Evolutionary conservation across 1,140 invertebrate species (phyloP), one percentile per base, ranked within the genome.

Genomic region (Drosophila micromelanica): DNA sequence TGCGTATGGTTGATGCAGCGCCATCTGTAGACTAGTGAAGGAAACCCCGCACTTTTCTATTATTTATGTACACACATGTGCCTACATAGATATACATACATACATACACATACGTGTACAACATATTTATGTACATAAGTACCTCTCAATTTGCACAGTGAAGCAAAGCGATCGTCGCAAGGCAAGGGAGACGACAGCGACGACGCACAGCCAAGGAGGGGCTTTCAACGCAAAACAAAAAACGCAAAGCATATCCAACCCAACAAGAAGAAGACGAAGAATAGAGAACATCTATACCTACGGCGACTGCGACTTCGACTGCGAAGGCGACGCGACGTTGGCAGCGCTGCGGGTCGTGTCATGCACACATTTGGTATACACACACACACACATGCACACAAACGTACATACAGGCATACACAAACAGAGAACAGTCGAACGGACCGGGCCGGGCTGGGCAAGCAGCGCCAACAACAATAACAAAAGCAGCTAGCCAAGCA

Each of bases 331-430:
- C 32, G 32, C 15, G 56, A 52, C 55, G 65, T 45, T 48, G 51
- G 48, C 73, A 76, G 64, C 71, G 79, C 80, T 63, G 63, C 76
- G 73, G 76, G 73, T 78, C 76, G 76, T 78, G 76, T 78, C 80
- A 85, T 80, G 81, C 77, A 86, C 77, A 85, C 76, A 73, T 57
- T 68, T 59, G 15, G 64, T 69, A 43, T 68, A 77, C 20, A 67
- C 35, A 67, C 38, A 70, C 12, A 52, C 17, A 59, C 42, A 65
- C 8, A 55, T 32, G 30, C 30, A 65, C 17, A 38, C 11, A 13
- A 38, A 54, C 17, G 51, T 60, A 51, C 48, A 42, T 30, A 46
- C 7, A 32, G 30, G 40, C 54, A 65, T 49, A 46, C 48, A 37
- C 38, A 45, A 46, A 57, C 37, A 70, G 46, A 3, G 38, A 35